phyloP scores from a whole-genome alignment of 2,113 vertebrate genomes.

The Gadus chalcogrammus region DNA sequence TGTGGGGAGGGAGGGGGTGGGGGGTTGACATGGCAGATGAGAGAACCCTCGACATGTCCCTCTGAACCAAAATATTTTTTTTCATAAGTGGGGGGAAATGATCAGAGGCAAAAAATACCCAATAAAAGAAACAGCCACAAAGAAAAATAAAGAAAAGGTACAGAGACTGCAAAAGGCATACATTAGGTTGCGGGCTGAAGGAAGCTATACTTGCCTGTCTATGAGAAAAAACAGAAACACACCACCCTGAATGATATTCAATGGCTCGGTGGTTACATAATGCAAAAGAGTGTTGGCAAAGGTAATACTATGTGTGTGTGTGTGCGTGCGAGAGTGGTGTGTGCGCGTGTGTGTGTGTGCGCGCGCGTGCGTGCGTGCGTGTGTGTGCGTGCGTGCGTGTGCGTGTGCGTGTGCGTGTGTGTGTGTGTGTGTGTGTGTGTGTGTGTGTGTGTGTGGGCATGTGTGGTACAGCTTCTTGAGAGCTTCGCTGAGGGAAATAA shows the following conservation, averaged over 20 bases:
- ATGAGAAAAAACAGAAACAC: no score
- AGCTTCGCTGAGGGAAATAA: slow-evolving; percentile 12
- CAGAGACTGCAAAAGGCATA: no score
- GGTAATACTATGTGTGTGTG: slow-evolving; percentile 4
- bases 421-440: slow-evolving; percentile 8
- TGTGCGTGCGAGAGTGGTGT: neutral
- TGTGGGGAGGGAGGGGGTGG: neutral
- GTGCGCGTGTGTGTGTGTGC: no score
- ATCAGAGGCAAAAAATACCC: neutral
- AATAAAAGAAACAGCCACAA: neutral
- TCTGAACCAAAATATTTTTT: neutral
- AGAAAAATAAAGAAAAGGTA: no score
- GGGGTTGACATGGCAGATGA: neutral
- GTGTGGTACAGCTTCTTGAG: slow-evolving; percentile 10
- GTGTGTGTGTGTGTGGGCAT: neutral
- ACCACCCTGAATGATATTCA: no score
- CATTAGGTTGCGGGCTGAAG: no score
- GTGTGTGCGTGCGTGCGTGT: neutral
- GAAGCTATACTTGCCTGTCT: no score
- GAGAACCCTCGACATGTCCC: neutral
- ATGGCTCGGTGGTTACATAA: neutral
- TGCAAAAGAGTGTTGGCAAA: neutral
- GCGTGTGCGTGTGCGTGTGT: slow-evolving; percentile 1
- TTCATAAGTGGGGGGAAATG: neutral
- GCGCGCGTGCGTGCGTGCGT: no score